Base-by-base conservation (phyloP, 2,888 invertebrate species). In the Brenthis daphne region DNA sequence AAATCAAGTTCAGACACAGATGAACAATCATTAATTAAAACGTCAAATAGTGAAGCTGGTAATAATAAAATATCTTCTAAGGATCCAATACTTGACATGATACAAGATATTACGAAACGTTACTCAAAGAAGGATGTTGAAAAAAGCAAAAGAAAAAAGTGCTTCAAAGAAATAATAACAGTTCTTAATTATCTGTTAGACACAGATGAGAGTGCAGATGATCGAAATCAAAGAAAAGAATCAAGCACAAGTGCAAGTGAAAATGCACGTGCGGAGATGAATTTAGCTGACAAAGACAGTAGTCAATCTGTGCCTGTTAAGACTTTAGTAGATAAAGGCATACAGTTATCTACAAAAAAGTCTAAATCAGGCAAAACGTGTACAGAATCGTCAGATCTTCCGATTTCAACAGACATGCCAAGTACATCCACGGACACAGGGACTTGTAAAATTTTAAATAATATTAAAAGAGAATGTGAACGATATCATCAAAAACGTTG, bases 391-490 rank as follows among this genome's bases (percentile, higher is more conserved):
- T 86, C 89, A 2, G 89, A 89, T 51, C 53, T 82, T 0, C 82
- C 80, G 1, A 76, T 79, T 43, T 87, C 90, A 8, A 87, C 86
- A 5, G 89, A 89, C 54, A 65, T 84, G 6, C 88, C 86, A 1
- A 78, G 77, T n/a, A 87, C 87, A 3, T 88, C 90, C 2, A 82
- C 90, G 0, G 91, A 91, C 74, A 86, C 90, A 0, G 82, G 85
- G 0, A 86, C 90, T 16, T 89, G 89, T 73, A 87, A 83, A 80
- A 83, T 90, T 6, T 76, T 91, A 16, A 88, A 86, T 60, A 92
- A 85, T 79, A 91, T 91, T 53, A 88, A 84, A 71, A 89, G 81
- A 48, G 90, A 92, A 82, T 91, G 90, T 65, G 92, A 92, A 64
- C 89, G 85, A 72, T 90, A 88, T 72, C 89, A 90, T 43, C 85